Conservation (phyloP, 2,888 invertebrate species). For the Chesias legatella region DNA sequence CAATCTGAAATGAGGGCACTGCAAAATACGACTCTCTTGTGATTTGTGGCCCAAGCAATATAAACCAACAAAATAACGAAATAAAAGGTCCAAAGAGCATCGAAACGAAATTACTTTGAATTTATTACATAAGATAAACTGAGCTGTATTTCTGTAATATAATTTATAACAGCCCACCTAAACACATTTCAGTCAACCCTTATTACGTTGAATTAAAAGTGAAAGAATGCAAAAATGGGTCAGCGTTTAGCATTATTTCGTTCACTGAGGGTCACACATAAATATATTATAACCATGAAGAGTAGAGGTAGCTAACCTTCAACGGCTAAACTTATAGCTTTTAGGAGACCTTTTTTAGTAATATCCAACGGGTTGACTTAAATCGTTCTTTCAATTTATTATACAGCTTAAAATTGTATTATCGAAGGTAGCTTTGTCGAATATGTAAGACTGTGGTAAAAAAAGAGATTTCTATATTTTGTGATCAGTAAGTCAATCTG, state of each 20-base stretch:
- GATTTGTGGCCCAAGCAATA: conserved; percentile 38
- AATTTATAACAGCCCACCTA: conserved; percentile 40
- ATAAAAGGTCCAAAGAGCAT: conserved; percentile 32
- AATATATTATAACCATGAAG: conserved; percentile 20
- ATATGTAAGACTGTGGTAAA: too few relatives aligned
- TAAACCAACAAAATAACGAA: conserved; percentile 29
- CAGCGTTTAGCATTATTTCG: conserved; percentile 26
- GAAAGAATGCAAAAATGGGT: conserved; percentile 28
- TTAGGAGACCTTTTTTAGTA: conserved; percentile 27
- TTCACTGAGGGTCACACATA: conserved; percentile 17
- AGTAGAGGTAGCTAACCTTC: conserved; percentile 25
- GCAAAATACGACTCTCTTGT: conserved; percentile 45
- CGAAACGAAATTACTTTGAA: conserved; percentile 37
- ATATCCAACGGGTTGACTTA: conserved; percentile 23
- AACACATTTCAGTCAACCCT: conserved; percentile 38
- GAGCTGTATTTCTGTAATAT: conserved; percentile 33
- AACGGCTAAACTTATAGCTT: conserved; percentile 22
- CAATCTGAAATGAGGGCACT: conserved; percentile 39
- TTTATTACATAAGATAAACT: conserved; percentile 40
- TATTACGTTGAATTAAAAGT: conserved; percentile 38
- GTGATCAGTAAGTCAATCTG: too few relatives aligned
- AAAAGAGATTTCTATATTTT: too few relatives aligned
- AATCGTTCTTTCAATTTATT: conserved; percentile 13
- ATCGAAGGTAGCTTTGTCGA: background rate
- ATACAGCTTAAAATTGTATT: conserved; percentile 3